A percentile compares a stretch with the other conserved stretches of the same genome.
Evolutionary conservation across 2,113 vertebrate genomes (phyloP).

Genomic region (Ceyx melanurus): DNA sequence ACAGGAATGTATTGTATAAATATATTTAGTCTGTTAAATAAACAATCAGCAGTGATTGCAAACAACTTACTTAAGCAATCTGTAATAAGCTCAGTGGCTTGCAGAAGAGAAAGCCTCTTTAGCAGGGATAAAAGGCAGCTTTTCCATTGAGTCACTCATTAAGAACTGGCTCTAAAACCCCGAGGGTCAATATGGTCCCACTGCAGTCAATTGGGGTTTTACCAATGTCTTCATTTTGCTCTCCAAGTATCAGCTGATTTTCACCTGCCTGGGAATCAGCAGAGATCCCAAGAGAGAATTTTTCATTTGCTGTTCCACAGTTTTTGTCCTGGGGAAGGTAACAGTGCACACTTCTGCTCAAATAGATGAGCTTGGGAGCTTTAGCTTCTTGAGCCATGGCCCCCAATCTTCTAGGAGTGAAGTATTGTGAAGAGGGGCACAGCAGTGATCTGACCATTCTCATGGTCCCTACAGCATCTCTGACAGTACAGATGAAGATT

Average conservation of each 20-base stretch:
- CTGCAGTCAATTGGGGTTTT: neutral
- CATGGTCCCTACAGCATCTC: neutral
- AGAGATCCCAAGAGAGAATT: neutral
- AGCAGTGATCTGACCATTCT: neutral
- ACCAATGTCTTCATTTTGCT: neutral
- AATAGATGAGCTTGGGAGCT: neutral
- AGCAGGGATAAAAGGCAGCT: neutral
- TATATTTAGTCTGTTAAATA: slow-evolving; percentile 27
- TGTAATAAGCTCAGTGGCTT: slow-evolving; percentile 19
- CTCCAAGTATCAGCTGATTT: neutral
- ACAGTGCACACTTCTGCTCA: neutral
- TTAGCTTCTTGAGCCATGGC: neutral
- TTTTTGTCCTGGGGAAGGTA: neutral
- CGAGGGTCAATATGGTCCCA: neutral
- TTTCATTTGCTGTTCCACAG: neutral
- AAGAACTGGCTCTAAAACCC: neutral
- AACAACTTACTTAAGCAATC: slow-evolving; percentile 33
- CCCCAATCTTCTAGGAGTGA: neutral
- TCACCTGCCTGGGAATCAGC: neutral
- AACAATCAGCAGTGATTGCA: slow-evolving; percentile 53
- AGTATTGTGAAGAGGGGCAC: neutral
- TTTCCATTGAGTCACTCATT: neutral
- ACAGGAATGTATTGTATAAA: slow-evolving; percentile 7
- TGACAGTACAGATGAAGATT: neutral
- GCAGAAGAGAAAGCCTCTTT: neutral